Percentiles rank a stretch among this genome's conserved stretches.
phyloP scores from a whole-genome alignment of 2,888 invertebrate genomes.

The Limnephilus rhombicus region DNA sequence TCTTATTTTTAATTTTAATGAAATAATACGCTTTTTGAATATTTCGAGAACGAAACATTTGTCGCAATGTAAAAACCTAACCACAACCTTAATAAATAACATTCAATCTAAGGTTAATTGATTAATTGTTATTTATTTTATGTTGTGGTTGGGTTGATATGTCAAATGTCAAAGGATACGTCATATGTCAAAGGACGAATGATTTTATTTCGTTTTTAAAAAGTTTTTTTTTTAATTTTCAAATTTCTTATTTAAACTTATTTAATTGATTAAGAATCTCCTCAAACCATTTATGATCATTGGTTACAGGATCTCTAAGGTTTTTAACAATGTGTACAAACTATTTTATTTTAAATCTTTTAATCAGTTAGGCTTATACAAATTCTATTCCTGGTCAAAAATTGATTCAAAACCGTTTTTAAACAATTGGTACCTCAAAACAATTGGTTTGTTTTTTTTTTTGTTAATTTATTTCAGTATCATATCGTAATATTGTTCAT shows the following conservation, averaged over 20 bases:
- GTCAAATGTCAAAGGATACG: not conserved
- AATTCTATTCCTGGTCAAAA: not conserved
- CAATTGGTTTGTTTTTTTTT: not conserved
- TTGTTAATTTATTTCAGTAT: too few species aligned
- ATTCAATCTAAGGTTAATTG: not conserved
- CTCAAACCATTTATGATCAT: not conserved
- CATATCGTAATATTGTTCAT: too few species aligned
- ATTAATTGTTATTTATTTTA: too few species aligned
- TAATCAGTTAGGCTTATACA: not conserved
- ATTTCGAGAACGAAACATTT: not conserved
- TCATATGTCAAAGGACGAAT: not conserved
- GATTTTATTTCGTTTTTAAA: not conserved
- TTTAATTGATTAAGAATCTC: not conserved
- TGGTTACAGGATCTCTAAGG: not conserved
- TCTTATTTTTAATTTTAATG: not conserved
- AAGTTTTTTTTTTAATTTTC: not conserved
- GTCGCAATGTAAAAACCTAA: not conserved
- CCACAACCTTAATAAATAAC: too few species aligned
- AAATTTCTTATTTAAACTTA: not conserved
- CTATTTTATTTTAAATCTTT: not conserved
- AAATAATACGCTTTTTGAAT: not conserved
- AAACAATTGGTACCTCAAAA: not conserved
- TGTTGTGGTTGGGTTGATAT: too few species aligned
- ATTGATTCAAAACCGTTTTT: not conserved
- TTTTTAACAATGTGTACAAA: not conserved